A percentile compares a stretch with the other conserved stretches of the same genome.
Conservation (phyloP, 2,888 invertebrate species). For the Brachynemurus nebulosus region DNA sequence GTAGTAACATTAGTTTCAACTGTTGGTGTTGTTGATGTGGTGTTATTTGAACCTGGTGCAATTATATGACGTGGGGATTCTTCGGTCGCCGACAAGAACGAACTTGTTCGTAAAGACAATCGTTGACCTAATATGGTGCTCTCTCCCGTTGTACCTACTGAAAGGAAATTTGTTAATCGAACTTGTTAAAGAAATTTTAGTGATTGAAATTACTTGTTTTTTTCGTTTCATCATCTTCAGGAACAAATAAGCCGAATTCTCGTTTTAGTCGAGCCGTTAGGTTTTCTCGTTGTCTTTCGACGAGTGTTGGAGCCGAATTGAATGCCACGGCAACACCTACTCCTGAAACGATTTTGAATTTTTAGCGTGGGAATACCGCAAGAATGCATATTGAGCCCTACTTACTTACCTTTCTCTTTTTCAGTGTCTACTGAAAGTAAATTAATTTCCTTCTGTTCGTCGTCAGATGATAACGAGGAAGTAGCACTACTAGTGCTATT, state of each 20-base stretch:
- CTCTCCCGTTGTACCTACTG: neutral
- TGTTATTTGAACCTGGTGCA: neutral
- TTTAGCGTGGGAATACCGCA: too few species aligned
- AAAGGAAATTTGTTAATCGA: neutral
- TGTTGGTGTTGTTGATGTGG: neutral
- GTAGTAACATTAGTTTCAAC: too few species aligned
- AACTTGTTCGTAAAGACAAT: constrained; percentile 12
- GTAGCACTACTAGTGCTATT: constrained; percentile 39
- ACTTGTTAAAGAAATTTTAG: neutral
- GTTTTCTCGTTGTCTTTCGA: constrained; percentile 78
- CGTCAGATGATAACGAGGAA: constrained; percentile 38
- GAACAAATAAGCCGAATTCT: constrained; percentile 62
- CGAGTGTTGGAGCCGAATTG: constrained; percentile 70
- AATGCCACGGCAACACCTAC: constrained; percentile 38
- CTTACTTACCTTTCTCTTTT: constrained; percentile 20
- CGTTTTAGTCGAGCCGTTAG: constrained; percentile 70
- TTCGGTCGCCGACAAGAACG: constrained; percentile 6
- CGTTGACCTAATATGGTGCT: constrained; percentile 3
- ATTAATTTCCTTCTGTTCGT: constrained; percentile 26
- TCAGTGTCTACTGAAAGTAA: too few species aligned
- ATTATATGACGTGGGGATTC: neutral
- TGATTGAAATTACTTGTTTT: constrained; percentile 32
- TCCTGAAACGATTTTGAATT: too few species aligned
- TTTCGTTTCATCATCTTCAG: constrained; percentile 51
- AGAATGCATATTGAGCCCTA: too few species aligned